A percentile compares a stretch with the other conserved stretches of the same genome.
phyloP scores from a whole-genome alignment of 23 tunicate genomes.

The Phallusia fumigata region DNA sequence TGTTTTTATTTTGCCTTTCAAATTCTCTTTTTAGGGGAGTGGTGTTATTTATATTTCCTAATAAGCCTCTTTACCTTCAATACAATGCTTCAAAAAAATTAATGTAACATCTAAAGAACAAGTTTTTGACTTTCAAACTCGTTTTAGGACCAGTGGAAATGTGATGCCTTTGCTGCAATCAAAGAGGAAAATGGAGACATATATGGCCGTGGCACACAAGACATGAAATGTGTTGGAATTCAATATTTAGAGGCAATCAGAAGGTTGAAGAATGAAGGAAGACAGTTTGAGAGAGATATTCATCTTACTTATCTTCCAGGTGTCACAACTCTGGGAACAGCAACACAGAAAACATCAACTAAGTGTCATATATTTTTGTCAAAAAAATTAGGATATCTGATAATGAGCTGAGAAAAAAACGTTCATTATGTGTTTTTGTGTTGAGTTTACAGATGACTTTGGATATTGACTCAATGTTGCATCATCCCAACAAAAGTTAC shows the following conservation, averaged over 20 bases:
- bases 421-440: too few relatives aligned
- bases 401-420: too few relatives aligned
- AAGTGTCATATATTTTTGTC: too few relatives aligned
- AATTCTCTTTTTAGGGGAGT: not conserved
- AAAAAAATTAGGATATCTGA: too few relatives aligned
- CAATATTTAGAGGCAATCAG: constrained; percentile 96
- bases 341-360: too few relatives aligned
- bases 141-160: constrained; percentile 78
- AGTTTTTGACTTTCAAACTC: too few relatives aligned
- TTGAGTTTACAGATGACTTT: too few relatives aligned
- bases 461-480: too few relatives aligned
- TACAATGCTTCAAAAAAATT: too few relatives aligned
- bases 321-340: not conserved
- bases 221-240: constrained; percentile 98
- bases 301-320: constrained; percentile 78
- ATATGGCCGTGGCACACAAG: constrained; percentile 97
- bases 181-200: constrained; percentile 90
- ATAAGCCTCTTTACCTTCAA: too few relatives aligned
- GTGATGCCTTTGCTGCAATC: constrained; percentile 85
- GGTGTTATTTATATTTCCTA: too few relatives aligned
- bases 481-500: not conserved
- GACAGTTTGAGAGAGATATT: constrained; percentile 46
- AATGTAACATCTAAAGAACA: too few relatives aligned
- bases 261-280: constrained; percentile 46
- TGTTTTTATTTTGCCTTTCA: not conserved